Base-by-base conservation (phyloP, 2,888 invertebrate genomes). In the Xestoiulus laeticollis region DNA sequence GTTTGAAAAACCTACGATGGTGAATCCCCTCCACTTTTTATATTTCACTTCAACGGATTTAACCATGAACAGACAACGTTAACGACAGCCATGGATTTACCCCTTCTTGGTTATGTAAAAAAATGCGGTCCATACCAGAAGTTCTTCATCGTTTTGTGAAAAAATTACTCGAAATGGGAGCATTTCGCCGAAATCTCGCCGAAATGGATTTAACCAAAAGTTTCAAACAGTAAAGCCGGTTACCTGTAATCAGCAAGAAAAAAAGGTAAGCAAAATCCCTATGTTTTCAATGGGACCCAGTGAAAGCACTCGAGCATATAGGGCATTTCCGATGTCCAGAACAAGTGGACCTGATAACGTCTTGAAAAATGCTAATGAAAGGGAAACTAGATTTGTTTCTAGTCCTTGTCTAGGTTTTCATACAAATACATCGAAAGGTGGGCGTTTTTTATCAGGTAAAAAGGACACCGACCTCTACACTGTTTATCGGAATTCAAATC, bases 401-500 rank as follows among this genome's bases (percentile, higher is more conserved):
- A n/a, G 68, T 68, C 22, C 68, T 14, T 78, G 78, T 30, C 78
- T 78, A 26, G 10, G 78, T 30, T 78, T 68, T 68, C 3, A 30
- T 26, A 68, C 22, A 68, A 78, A 78, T 30, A 78, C 78, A 78
- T 30, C 30, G 78, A 78, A 30, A 68, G 5, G 78, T 78, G 78
- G 78, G 78, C 78, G 78, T 78, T 26, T 8, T 38, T 78, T 78
- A 78, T 78, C 78, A 26, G 78, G 14, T 26, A 78, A 78, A 30
- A 78, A 78, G 78, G 78, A 78, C 78, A 78, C 78, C 78, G 78
- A 78, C 78, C 78, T 78, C 78, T 30, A 26, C 78, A 30, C 78
- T 78, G 78, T 78, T 14, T 78, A 78, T 78, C 78, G 78, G 78
- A 78, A 78, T 78, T 78, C 78, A 30, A 78, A 78, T 78, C 78